Base-by-base conservation (phyloP, 2,888 invertebrate genomes). In the Lithophane socia region DNA sequence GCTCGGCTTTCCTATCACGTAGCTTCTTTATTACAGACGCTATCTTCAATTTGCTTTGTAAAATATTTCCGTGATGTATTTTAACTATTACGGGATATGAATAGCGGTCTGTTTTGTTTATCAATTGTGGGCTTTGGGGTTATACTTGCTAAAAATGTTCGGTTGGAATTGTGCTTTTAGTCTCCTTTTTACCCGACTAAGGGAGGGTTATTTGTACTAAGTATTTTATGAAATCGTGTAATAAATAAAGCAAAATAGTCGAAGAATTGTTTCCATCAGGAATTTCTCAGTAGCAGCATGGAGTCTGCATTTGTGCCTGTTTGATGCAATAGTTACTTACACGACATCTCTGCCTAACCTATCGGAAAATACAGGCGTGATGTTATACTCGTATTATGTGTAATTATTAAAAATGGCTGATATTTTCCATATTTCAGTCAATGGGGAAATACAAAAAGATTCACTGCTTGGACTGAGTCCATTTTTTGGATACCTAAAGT, bases 21-120 rank as follows among this genome's bases (percentile, higher is more conserved):
- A 49, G 42, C 42, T 64, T 52, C 79, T 86, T 82, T 87, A 82
- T 87, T 84, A 84, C 82, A 61, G 12, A 60, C 73, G 78, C 79
- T 86, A 82, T 84, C 87, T 87, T 42, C 86, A 80, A 87, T 87
- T 87, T 87, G 87, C 75, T 64, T 74, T 75, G 73, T 84, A 74
- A 86, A 87, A 85, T 86, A 76, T 78, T 79, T 74, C 76, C 63
- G 52, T 73, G 66, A 77, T 86, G 63, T 86, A 75, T 82, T 86
- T 86, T 58, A 83, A 85, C 65, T 73, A 74, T 80, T 74, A 65
- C 10, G 64, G 21, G 61, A 61, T 77, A 75, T 64, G 66, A 78
- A 84, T 78, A 60, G 66, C 49, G 29, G 66, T 73, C 24, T 42
- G 70, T 29, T 65, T 65, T 74, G 10, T 56, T 71, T 73, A 66